Percentiles rank a stretch among this genome's conserved stretches.
Conservation (phyloP, 1,140 invertebrate species). For the Paralvinella palmiformis region DNA sequence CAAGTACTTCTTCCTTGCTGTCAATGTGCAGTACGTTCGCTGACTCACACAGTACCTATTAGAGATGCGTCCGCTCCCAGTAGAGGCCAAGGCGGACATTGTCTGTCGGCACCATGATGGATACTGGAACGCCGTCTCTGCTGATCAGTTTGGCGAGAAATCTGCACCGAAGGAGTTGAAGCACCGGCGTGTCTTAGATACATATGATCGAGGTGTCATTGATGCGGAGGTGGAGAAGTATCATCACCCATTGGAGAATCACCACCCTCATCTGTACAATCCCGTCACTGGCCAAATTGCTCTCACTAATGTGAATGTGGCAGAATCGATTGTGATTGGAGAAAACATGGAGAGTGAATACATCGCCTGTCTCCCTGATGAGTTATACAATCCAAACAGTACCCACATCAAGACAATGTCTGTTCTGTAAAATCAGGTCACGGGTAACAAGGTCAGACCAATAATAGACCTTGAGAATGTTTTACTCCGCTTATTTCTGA, state of each 20-base stretch:
- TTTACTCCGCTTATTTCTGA: neutral
- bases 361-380: slow-evolving; percentile 7
- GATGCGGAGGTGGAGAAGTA: slow-evolving; percentile 5
- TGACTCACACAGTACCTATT: slow-evolving; percentile 7
- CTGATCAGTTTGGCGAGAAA: neutral
- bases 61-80: neutral
- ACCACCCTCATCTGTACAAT: slow-evolving; percentile 8
- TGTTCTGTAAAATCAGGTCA: neutral
- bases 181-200: neutral
- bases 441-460: slow-evolving; percentile 2
- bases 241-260: neutral
- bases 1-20: slow-evolving; percentile 1
- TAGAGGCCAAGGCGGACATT: neutral
- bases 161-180: neutral
- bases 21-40: neutral
- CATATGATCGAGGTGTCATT: neutral
- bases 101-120: neutral
- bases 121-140: neutral
- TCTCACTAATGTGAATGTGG: neutral
- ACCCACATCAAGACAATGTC: slow-evolving; percentile 1
- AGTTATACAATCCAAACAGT: neutral
- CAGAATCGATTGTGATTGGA: slow-evolving; percentile 10
- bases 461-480: slow-evolving; percentile 8
- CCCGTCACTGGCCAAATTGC: slow-evolving; percentile 6
- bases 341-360: slow-evolving; percentile 1